These are phyloP conservation scores for Catocala sponsa DNA, from an alignment of 2,888 invertebrate genomes.

Conservation along the genomic window DNA sequence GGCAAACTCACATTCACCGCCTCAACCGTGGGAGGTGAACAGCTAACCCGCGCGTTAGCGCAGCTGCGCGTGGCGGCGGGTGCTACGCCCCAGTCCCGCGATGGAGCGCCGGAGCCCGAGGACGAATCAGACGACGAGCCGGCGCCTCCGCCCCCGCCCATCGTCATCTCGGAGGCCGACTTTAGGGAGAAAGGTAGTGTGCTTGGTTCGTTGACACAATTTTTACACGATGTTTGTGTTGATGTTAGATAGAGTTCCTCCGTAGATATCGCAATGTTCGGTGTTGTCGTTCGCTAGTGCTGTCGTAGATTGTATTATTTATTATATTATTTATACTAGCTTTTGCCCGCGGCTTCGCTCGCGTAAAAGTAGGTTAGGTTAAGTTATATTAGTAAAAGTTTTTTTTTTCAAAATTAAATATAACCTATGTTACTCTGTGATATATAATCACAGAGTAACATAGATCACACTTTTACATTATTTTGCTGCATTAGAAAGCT, in stretches of 20 bases:
- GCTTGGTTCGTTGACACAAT: slow-evolving; percentile 1
- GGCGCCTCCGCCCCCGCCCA: slow-evolving; percentile 66
- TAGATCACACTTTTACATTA: too few species aligned
- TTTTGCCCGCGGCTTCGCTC: too few species aligned
- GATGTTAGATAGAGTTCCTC: not conserved
- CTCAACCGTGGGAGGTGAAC: slow-evolving; percentile 60
- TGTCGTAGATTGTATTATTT: too few species aligned
- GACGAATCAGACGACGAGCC: slow-evolving; percentile 64
- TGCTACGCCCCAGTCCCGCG: slow-evolving; percentile 18
- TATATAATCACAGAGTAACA: too few species aligned
- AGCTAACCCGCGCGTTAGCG: slow-evolving; percentile 59
- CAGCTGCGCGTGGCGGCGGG: slow-evolving; percentile 35
- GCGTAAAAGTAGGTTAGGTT: too few species aligned
- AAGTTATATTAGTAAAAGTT: too few species aligned
- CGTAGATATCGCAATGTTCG: not conserved
- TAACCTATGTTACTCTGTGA: too few species aligned
- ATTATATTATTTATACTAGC: too few species aligned
- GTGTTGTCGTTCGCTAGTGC: too few species aligned
- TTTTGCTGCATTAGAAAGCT: too few species aligned
- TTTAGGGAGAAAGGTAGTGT: slow-evolving; percentile 80
- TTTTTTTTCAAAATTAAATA: too few species aligned
- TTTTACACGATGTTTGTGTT: not conserved
- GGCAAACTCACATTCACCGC: slow-evolving; percentile 62
- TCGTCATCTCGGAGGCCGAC: slow-evolving; percentile 83
- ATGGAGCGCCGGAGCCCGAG: slow-evolving; percentile 40